A percentile compares a stretch with the other conserved stretches of the same genome.
These are phyloP conservation scores for Pentamera pediparva DNA, from an alignment of 53 echinoderm and acorn worm species.

Conservation along the genomic window DNA sequence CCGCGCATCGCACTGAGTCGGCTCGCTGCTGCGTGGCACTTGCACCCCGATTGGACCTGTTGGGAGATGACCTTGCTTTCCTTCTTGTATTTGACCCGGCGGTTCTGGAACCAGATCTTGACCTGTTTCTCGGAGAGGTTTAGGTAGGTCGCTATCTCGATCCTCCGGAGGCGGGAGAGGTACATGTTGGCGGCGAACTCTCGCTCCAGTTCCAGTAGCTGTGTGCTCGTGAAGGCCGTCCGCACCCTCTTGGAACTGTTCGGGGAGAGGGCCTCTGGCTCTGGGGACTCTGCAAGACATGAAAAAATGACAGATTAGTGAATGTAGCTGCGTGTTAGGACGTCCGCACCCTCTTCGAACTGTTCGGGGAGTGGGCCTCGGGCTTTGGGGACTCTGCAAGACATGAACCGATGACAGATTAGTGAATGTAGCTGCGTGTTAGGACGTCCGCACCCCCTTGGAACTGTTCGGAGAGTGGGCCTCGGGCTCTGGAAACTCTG, in stretches of 20 bases:
- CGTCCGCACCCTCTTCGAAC: slow-evolving; percentile 87
- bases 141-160: slow-evolving; percentile 98
- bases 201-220: slow-evolving; percentile 84
- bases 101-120: slow-evolving; percentile 99
- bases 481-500: slow-evolving; percentile 28
- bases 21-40: slow-evolving; percentile 61
- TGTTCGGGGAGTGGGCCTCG: slow-evolving; percentile 33
- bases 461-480: slow-evolving; percentile 54
- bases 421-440: too few relatives aligned
- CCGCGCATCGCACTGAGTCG: background rate
- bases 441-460: slow-evolving; percentile 83
- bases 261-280: slow-evolving; percentile 17
- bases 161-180: slow-evolving; percentile 86
- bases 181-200: slow-evolving; percentile 99
- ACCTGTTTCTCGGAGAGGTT: slow-evolving; percentile 97
- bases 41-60: slow-evolving; percentile 82
- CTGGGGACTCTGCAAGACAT: slow-evolving; percentile 7
- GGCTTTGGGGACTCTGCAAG: slow-evolving; percentile 23
- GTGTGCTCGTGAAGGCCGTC: slow-evolving; percentile 95
- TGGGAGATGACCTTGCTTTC: slow-evolving; percentile 69
- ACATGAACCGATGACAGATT: too few relatives aligned
- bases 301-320: background rate
- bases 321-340: too few relatives aligned
- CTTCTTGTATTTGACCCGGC: slow-evolving; percentile 98
- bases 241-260: slow-evolving; percentile 88